phyloP scores from a whole-genome alignment of 2,888 invertebrate genomes.

The Chironomus riparius region DNA sequence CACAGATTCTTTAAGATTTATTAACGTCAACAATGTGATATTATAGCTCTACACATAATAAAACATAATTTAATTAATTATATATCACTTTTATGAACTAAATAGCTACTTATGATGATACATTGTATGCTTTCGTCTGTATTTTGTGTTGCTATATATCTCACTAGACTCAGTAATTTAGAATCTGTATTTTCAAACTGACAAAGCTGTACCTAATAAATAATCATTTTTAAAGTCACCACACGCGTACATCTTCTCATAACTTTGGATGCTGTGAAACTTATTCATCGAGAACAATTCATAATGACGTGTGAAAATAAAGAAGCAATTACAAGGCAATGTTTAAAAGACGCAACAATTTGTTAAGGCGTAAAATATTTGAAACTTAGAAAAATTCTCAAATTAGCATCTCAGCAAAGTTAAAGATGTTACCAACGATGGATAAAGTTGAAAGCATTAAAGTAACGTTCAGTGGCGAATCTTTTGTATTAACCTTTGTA shows the following conservation, averaged over 20 bases:
- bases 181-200: not conserved
- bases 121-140: not conserved
- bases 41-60: not conserved
- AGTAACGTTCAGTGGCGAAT: not conserved
- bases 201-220: not conserved
- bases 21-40: not conserved
- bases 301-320: not conserved
- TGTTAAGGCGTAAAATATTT: conserved; percentile 1
- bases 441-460: not conserved
- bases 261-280: not conserved
- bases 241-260: not conserved
- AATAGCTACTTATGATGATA: not conserved
- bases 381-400: not conserved
- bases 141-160: not conserved
- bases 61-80: conserved; percentile 5
- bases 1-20: not conserved
- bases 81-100: not conserved
- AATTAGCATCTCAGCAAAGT: not conserved
- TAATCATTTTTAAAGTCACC: not conserved
- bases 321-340: not conserved
- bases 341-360: conserved; percentile 13
- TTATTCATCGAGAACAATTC: not conserved
- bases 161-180: not conserved
- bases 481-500: no score
- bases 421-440: not conserved